Conservation (phyloP, 2,888 invertebrate species). For the Prosopocoilus inquinatus region DNA sequence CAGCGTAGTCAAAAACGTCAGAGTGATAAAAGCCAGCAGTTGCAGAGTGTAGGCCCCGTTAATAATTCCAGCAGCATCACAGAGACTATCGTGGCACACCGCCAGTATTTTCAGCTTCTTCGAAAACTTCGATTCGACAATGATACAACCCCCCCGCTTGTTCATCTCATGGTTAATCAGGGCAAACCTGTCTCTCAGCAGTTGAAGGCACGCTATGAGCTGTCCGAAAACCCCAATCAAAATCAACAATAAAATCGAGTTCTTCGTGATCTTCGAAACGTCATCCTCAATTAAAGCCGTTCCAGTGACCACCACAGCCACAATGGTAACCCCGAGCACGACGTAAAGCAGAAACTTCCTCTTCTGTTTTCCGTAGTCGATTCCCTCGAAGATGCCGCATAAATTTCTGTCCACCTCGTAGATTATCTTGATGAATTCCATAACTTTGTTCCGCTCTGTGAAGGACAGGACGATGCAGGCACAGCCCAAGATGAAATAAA, state of each 20-base stretch:
- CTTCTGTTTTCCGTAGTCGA: slow-evolving; percentile 9
- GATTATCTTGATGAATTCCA: slow-evolving; percentile 9
- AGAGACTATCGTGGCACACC: slow-evolving; percentile 9
- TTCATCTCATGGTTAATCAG: slow-evolving; percentile 5
- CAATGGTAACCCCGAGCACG: slow-evolving; percentile 1
- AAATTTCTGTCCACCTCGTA: slow-evolving; percentile 11
- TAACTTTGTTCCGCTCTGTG: slow-evolving; percentile 3
- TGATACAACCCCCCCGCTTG: neutral
- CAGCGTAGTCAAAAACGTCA: slow-evolving; percentile 17
- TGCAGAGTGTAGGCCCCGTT: slow-evolving; percentile 17
- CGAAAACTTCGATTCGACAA: neutral
- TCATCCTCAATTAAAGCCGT: neutral
- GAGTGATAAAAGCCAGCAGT: slow-evolving; percentile 10
- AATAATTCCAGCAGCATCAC: slow-evolving; percentile 12
- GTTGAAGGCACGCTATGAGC: slow-evolving; percentile 3
- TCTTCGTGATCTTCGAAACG: neutral
- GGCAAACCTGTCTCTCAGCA: slow-evolving; percentile 12
- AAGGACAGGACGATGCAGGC: slow-evolving; percentile 10
- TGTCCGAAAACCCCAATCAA: slow-evolving; percentile 11
- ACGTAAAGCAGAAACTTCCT: slow-evolving; percentile 6
- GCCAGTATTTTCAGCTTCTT: slow-evolving; percentile 11
- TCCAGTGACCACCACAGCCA: neutral
- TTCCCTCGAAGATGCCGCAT: neutral
- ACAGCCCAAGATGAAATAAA: slow-evolving; percentile 13
- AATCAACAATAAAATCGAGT: slow-evolving; percentile 6